Base-by-base conservation (phyloP, 2,113 vertebrate genomes). In the Panthera uncia region DNA sequence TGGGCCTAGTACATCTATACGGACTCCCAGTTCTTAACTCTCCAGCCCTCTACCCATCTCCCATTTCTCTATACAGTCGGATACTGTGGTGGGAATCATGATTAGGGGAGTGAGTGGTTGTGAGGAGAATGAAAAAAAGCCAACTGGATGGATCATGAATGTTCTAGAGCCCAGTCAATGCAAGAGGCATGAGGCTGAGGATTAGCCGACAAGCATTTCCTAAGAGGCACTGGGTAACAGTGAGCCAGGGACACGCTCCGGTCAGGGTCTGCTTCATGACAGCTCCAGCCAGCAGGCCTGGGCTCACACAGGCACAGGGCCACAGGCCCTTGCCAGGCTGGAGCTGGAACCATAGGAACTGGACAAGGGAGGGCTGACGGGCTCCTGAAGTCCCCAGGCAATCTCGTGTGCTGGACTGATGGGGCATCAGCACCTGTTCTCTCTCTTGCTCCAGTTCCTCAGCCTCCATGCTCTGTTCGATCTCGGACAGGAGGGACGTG, bases 401-500 rank as follows among this genome's bases (percentile, higher is more conserved):
- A 11, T 23, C 76, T 33, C 12, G 5, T 16, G 14, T 79, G 93
- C 86, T 10, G 15, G 91, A 74, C 52, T 0, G 7, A 23, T 4
- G 0, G 7, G 91, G 8, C 7, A 6, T 31, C 92, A 68, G 97
- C 98, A 99, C 99, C 99, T 99, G 99, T 93, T 99, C 99, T 95
- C 99, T 98, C 98, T 99, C 99, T 97, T 99, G 99, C 98, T 99
- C 99, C 97, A 99, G 99, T 98, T 99, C 99, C 98, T 99, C 99
- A 23, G 99, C 99, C 98, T 99, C 99, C 99, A 99, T 99, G 98
- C 99, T 99, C 98, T 99, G 99, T 82, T 99, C 99, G 7, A 99
- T 99, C 98, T 99, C 99, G 14, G 99, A 99, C 94, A 99, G 99
- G 88, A 99, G 98, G 74, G 99, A 99, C 0, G 99, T 99, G 25